Conservation (phyloP, 2,113 vertebrate species). For the Pyxicephalus adspersus region DNA sequence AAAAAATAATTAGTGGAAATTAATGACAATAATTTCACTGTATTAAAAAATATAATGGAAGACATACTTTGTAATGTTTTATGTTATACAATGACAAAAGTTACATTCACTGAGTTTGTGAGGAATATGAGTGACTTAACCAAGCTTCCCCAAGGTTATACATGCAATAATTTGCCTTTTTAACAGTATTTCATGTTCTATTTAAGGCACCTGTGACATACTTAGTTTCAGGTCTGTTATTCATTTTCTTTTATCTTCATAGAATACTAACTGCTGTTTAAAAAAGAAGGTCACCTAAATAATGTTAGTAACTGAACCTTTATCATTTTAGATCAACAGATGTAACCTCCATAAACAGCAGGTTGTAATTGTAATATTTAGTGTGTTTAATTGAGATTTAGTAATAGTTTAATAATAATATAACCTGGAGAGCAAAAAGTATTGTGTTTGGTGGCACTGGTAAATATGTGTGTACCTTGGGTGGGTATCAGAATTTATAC, state of each 20-base stretch:
- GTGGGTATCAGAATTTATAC: no score
- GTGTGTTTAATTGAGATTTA: no score
- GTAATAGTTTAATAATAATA: no score
- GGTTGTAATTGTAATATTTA: no score
- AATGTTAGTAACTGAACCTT: neutral
- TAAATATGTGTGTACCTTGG: no score
- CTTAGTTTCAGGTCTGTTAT: neutral
- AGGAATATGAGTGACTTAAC: conserved; percentile 8
- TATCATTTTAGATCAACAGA: neutral
- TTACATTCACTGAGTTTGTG: neutral
- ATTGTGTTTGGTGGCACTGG: no score
- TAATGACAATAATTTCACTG: conserved; percentile 36
- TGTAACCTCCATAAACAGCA: neutral
- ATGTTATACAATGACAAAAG: conserved; percentile 13
- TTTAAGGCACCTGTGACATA: conserved; percentile 32
- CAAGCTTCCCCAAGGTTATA: neutral
- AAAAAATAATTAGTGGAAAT: conserved; percentile 29
- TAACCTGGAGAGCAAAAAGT: no score
- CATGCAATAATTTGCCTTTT: neutral
- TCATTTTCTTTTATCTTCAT: neutral
- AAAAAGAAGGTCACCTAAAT: neutral
- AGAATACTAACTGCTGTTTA: neutral
- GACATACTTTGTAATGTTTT: conserved; percentile 11
- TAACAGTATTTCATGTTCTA: neutral
- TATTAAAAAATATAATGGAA: conserved; percentile 34